A percentile compares a stretch with the other conserved stretches of the same genome.
Conservation (phyloP, 2,888 invertebrate genomes). For the Cerceris rybyensis region DNA sequence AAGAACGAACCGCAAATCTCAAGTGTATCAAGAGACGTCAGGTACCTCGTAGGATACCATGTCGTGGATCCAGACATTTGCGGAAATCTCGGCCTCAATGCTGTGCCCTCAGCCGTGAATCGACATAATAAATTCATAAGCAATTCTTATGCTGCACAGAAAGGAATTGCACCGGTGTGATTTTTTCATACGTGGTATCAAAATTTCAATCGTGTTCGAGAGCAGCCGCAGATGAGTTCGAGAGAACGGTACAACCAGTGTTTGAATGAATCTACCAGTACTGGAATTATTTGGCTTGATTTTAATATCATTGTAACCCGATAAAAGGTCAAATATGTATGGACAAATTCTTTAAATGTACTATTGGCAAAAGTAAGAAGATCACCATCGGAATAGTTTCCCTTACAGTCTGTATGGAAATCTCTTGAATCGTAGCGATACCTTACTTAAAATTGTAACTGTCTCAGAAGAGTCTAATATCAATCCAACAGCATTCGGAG, state of each 20-base stretch:
- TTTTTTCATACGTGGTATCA: slow-evolving; percentile 46
- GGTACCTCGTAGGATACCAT: slow-evolving; percentile 70
- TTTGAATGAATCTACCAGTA: background rate
- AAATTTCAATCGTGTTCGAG: slow-evolving; percentile 40
- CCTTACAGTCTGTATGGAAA: no score
- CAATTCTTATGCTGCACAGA: slow-evolving; percentile 63
- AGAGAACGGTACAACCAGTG: background rate
- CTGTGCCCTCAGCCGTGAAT: slow-evolving; percentile 56
- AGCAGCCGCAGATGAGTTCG: background rate
- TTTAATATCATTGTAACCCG: no score
- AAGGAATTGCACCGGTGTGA: slow-evolving; percentile 45
- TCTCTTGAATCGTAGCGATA: no score
- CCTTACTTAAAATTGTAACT: no score
- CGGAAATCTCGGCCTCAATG: slow-evolving; percentile 55
- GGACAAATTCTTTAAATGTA: no score
- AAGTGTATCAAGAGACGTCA: slow-evolving; percentile 62
- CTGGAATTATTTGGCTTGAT: background rate
- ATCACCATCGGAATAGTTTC: no score
- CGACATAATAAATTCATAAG: slow-evolving; percentile 70
- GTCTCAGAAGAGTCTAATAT: no score
- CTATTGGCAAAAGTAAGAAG: no score
- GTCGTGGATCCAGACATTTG: slow-evolving; percentile 54
- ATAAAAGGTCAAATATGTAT: no score
- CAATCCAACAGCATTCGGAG: no score
- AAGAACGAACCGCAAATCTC: slow-evolving; percentile 65